Evolutionary conservation across 1,140 invertebrate species (phyloP).

Genomic region (Zophobas atratus): DNA sequence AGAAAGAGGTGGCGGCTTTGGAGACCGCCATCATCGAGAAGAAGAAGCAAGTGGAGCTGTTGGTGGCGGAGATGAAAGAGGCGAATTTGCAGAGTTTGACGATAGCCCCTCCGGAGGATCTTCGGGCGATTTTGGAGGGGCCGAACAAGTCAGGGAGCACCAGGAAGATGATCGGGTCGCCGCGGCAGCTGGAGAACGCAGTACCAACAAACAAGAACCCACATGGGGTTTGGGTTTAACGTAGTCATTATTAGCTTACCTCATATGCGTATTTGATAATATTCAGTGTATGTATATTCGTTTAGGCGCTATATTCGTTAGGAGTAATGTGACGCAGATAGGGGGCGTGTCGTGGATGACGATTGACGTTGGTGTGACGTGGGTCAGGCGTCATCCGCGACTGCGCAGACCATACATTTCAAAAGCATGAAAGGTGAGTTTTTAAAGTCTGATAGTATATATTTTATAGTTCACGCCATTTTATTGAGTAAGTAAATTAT

Average conservation of each 20-base stretch:
- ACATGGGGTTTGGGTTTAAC: constrained; percentile 95
- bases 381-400: too few relatives aligned
- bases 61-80: constrained; percentile 93
- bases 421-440: constrained; percentile 33
- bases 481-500: constrained; percentile 35
- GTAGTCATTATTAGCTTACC: constrained; percentile 40
- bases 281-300: not conserved
- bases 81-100: constrained; percentile 90
- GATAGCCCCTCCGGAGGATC: constrained; percentile 86
- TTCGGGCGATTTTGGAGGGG: constrained; percentile 86
- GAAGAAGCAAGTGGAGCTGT: constrained; percentile 86
- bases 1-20: constrained; percentile 82
- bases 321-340: not conserved
- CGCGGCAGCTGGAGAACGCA: constrained; percentile 91
- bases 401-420: not conserved
- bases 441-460: constrained; percentile 46
- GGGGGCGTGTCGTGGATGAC: too few relatives aligned
- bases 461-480: constrained; percentile 38
- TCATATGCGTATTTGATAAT: constrained; percentile 29
- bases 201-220: constrained; percentile 96
- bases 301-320: constrained; percentile 4
- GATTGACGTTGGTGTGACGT: too few relatives aligned
- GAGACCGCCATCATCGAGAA: constrained; percentile 88
- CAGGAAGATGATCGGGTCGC: constrained; percentile 91
- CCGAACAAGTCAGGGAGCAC: constrained; percentile 88